Evolutionary conservation across 2,113 vertebrate species (phyloP).

Genomic region (Psilopogon haemacephalus): DNA sequence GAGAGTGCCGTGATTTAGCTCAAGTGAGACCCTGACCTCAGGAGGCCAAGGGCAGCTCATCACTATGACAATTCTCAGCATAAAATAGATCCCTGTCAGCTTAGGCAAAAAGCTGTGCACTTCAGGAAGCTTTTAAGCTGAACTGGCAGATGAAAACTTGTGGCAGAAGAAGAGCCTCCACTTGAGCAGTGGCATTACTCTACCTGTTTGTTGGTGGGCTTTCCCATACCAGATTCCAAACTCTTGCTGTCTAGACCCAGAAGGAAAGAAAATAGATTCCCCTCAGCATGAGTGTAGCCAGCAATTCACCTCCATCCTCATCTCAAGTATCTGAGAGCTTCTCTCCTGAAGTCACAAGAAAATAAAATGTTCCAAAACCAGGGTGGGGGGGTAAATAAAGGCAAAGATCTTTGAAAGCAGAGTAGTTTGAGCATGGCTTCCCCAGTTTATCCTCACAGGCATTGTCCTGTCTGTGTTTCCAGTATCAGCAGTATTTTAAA

Average conservation of each 20-base stretch:
- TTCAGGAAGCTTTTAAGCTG: background rate
- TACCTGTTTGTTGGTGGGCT: background rate
- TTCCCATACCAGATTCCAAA: background rate
- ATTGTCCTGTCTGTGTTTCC: slow-evolving; percentile 3
- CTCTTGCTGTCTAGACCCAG: background rate
- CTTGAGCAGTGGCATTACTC: background rate
- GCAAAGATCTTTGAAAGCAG: background rate
- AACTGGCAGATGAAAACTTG: background rate
- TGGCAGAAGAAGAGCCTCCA: background rate
- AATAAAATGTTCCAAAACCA: background rate
- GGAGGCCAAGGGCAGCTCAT: slow-evolving; percentile 20
- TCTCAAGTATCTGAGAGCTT: background rate
- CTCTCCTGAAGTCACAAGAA: background rate
- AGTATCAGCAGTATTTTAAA: slow-evolving; percentile 65
- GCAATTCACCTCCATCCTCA: background rate
- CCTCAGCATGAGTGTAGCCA: background rate
- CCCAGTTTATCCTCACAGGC: background rate
- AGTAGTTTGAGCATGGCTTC: background rate
- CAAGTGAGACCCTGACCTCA: slow-evolving; percentile 33
- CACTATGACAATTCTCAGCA: background rate
- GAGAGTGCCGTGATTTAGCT: background rate
- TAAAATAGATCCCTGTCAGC: background rate
- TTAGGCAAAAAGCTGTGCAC: background rate
- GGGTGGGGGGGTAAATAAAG: fast-evolving
- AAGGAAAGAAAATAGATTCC: background rate